A percentile compares a stretch with the other conserved stretches of the same genome.
These are phyloP conservation scores for Crematogaster levior DNA, from an alignment of 2,888 invertebrate genomes.

Conservation along the genomic window DNA sequence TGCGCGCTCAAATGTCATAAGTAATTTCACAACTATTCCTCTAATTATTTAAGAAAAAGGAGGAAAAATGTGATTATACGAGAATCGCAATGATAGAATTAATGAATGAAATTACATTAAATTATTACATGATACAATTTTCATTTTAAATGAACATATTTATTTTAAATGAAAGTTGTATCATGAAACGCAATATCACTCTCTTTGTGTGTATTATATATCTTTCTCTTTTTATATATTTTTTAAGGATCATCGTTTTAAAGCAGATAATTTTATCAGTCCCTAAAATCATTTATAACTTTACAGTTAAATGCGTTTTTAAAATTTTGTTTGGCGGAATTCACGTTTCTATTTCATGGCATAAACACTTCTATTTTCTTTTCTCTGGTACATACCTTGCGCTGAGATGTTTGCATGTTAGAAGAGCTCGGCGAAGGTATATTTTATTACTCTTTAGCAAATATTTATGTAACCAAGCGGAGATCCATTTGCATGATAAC, in stretches of 20 bases:
- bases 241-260: neutral
- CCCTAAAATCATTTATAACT: neutral
- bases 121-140: neutral
- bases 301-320: neutral
- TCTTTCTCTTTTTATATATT: neutral
- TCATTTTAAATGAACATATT: too few relatives aligned
- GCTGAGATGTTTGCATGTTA: neutral
- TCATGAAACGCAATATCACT: neutral
- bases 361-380: slow-evolving; percentile 2
- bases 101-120: neutral
- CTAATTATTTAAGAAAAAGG: neutral
- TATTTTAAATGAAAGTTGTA: too few relatives aligned
- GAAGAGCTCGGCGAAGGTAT: slow-evolving; percentile 20
- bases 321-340: slow-evolving; percentile 3
- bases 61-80: neutral
- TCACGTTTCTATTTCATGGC: neutral
- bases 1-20: neutral
- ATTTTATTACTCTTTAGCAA: slow-evolving; percentile 43
- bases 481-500: slow-evolving; percentile 48
- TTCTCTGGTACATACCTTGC: neutral
- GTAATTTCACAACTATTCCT: neutral
- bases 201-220: neutral
- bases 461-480: slow-evolving; percentile 53
- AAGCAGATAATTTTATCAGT: neutral
- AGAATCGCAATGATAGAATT: neutral